Percentiles rank a stretch among this genome's conserved stretches.
Evolutionary conservation across 2,797 vertebrate species (phyloP).

Genomic region (Malacoraja senta): DNA sequence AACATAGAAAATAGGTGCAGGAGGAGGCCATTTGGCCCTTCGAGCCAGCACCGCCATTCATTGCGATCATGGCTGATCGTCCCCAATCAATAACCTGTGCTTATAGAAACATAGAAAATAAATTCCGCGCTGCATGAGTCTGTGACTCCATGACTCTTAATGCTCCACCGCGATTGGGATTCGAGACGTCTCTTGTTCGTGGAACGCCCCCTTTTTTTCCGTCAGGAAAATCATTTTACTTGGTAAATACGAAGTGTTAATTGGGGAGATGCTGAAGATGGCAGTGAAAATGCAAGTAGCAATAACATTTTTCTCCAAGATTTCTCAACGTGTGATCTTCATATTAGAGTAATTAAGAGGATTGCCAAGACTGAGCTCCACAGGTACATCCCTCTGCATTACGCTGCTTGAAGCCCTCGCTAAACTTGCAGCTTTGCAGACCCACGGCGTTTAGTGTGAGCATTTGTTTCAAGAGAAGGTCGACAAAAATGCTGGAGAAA

Average conservation of each 20-base stretch:
- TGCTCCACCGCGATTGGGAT: not conserved
- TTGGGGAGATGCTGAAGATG: constrained; percentile 16
- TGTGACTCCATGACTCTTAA: not conserved
- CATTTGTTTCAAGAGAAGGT: no score
- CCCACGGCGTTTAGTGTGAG: no score
- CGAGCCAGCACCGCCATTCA: no score
- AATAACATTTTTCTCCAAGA: constrained; percentile 22
- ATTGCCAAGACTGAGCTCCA: not conserved
- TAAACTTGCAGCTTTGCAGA: not conserved
- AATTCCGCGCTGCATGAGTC: no score
- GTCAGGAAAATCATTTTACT: not conserved
- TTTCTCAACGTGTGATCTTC: constrained; percentile 22
- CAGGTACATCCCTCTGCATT: not conserved
- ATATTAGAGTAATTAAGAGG: constrained; percentile 15
- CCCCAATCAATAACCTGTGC: no score
- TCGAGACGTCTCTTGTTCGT: not conserved
- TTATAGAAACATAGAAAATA: no score
- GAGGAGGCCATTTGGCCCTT: no score
- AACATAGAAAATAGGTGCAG: no score
- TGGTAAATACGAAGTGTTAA: constrained; percentile 16
- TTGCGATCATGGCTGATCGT: no score
- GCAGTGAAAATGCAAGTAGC: constrained; percentile 21
- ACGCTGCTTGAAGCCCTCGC: not conserved
- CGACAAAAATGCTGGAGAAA: no score
- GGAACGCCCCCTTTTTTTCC: not conserved